Evolutionary conservation across 2,797 vertebrate species (phyloP).

Genomic region (Melanotaenia pygmaea): DNA sequence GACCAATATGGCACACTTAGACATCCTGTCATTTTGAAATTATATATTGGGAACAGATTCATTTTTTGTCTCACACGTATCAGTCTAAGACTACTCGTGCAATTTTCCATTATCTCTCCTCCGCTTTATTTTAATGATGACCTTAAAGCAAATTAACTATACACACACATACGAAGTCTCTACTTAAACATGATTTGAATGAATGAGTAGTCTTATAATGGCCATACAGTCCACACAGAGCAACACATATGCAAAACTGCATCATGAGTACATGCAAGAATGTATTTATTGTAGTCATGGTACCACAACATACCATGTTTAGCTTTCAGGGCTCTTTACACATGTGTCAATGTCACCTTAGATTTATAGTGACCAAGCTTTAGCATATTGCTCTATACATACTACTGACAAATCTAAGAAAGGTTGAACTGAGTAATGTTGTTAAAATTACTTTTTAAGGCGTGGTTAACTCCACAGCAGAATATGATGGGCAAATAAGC

Average conservation of each 20-base stretch:
- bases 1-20: slow-evolving; percentile 21
- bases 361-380: slow-evolving; percentile 43
- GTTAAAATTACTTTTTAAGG: slow-evolving; percentile 6
- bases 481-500: slow-evolving; percentile 38
- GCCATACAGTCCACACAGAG: slow-evolving; percentile 32
- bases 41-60: background rate
- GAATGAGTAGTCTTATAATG: slow-evolving; percentile 50
- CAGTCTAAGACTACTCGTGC: slow-evolving; percentile 14
- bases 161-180: slow-evolving; percentile 5
- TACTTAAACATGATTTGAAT: slow-evolving; percentile 22
- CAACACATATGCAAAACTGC: slow-evolving; percentile 50
- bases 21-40: background rate
- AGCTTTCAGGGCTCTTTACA: slow-evolving; percentile 64
- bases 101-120: background rate
- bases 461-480: slow-evolving; percentile 18
- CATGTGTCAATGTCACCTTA: slow-evolving; percentile 75
- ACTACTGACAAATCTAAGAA: slow-evolving; percentile 1
- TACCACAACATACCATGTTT: slow-evolving; percentile 63
- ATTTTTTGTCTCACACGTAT: background rate
- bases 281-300: slow-evolving; percentile 59
- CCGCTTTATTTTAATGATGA: slow-evolving; percentile 1
- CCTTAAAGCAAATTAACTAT: slow-evolving; percentile 2
- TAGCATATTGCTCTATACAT: slow-evolving; percentile 27
- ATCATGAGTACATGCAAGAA: slow-evolving; percentile 55
- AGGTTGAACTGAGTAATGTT: background rate